phyloP scores from a whole-genome alignment of 2,113 vertebrate species.

The Harpagus bidentatus region DNA sequence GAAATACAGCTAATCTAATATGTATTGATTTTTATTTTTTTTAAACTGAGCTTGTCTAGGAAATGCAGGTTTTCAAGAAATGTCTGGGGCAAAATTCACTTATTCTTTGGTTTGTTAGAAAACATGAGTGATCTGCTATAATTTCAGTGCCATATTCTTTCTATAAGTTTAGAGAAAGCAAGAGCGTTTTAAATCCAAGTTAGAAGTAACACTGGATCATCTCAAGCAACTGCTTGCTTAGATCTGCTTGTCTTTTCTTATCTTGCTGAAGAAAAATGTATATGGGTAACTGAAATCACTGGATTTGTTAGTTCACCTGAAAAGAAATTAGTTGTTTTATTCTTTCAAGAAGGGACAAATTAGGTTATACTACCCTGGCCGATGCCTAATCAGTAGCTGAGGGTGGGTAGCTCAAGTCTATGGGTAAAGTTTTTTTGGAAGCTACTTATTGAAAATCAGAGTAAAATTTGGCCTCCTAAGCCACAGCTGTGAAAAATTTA shows the following conservation, averaged over 20 bases:
- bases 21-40: conserved; percentile 43
- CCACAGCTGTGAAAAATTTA: background rate
- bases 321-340: background rate
- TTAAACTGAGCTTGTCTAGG: conserved; percentile 39
- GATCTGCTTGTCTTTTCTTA: background rate
- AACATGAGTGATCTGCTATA: background rate
- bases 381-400: background rate
- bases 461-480: background rate
- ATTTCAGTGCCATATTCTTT: background rate
- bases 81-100: background rate
- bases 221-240: background rate
- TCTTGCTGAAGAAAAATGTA: background rate
- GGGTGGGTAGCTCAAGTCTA: background rate
- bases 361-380: background rate
- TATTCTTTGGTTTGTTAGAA: background rate
- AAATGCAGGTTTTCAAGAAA: conserved; percentile 19
- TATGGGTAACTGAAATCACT: background rate
- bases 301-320: background rate
- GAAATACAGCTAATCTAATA: conserved; percentile 65
- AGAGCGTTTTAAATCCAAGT: background rate
- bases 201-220: background rate
- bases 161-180: background rate
- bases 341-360: background rate
- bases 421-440: background rate
- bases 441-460: background rate